A percentile compares a stretch with the other conserved stretches of the same genome.
phyloP scores from a whole-genome alignment of 1,140 invertebrate species.

The Drosophila pseudoobscura region DNA sequence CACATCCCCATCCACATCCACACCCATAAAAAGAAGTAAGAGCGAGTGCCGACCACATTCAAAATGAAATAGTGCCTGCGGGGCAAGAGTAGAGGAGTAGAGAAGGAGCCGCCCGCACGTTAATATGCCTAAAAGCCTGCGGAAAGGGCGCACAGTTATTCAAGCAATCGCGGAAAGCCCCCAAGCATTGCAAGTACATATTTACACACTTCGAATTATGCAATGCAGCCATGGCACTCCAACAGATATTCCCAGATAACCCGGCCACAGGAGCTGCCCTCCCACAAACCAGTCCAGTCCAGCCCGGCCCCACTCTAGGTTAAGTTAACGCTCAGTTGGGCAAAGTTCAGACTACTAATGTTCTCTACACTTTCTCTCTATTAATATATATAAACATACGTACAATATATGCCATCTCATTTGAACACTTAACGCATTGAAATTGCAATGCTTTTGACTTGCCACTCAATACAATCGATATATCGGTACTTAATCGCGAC shows the following conservation, averaged over 20 bases:
- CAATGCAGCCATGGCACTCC: constrained; percentile 33
- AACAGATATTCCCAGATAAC: constrained; percentile 14
- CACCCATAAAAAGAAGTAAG: constrained; percentile 8
- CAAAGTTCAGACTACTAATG: constrained; percentile 44
- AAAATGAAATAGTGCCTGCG: constrained; percentile 43
- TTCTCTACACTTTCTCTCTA: constrained; percentile 58
- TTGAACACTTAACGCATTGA: constrained; percentile 30
- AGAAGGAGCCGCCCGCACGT: constrained; percentile 55
- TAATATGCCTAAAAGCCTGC: constrained; percentile 85
- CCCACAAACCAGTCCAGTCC: not conserved
- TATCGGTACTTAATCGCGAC: constrained; percentile 26
- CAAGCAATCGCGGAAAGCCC: constrained; percentile 35
- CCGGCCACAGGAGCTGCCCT: not conserved
- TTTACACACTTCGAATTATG: constrained; percentile 51
- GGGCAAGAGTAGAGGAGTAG: constrained; percentile 3
- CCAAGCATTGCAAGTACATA: constrained; percentile 27
- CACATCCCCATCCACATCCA: not conserved
- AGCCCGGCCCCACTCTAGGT: constrained; percentile 23
- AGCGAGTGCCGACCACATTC: constrained; percentile 17
- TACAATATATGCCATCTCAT: constrained; percentile 21
- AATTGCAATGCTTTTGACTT: constrained; percentile 20
- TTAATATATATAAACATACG: constrained; percentile 33
- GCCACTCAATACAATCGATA: constrained; percentile 11
- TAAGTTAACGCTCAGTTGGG: constrained; percentile 38
- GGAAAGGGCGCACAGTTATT: constrained; percentile 58